phyloP scores from a whole-genome alignment of 53 echinoderm and acorn worm species.

The Hippasteria phrygiana region DNA sequence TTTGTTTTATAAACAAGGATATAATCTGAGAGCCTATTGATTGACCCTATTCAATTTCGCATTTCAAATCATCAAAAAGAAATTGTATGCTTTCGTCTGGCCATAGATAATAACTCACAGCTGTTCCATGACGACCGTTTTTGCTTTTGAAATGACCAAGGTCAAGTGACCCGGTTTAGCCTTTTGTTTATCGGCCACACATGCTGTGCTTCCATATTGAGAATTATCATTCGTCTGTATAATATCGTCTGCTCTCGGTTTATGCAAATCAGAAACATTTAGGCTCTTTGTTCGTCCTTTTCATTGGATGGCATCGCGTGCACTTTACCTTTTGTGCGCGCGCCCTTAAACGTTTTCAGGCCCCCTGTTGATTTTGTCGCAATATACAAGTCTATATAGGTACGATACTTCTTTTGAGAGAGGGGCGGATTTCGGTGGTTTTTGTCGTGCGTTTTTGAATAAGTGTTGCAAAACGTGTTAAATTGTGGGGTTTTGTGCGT shows the following conservation, averaged over 20 bases:
- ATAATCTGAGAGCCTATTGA: no score
- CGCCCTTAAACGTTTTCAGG: slow-evolving; percentile 15
- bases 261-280: slow-evolving; percentile 29
- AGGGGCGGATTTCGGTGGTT: not conserved
- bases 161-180: not conserved
- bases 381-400: not conserved
- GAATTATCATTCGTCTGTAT: slow-evolving; percentile 24
- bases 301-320: slow-evolving; percentile 19
- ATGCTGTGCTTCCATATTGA: slow-evolving; percentile 23
- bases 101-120: not conserved
- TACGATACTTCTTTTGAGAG: not conserved
- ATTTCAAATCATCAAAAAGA: no score
- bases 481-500: not conserved
- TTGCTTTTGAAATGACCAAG: not conserved
- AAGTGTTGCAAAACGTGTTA: not conserved
- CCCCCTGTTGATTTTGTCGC: slow-evolving; percentile 24
- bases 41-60: no score
- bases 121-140: not conserved
- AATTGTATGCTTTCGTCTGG: no score
- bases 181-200: slow-evolving; percentile 16
- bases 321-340: slow-evolving; percentile 24
- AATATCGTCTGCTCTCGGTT: slow-evolving; percentile 14
- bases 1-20: no score
- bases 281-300: not conserved
- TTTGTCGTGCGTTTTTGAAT: not conserved